A percentile compares a stretch with the other conserved stretches of the same genome.
These are phyloP conservation scores for Bacillus rossius DNA, from an alignment of 1,140 invertebrate species.

Conservation along the genomic window DNA sequence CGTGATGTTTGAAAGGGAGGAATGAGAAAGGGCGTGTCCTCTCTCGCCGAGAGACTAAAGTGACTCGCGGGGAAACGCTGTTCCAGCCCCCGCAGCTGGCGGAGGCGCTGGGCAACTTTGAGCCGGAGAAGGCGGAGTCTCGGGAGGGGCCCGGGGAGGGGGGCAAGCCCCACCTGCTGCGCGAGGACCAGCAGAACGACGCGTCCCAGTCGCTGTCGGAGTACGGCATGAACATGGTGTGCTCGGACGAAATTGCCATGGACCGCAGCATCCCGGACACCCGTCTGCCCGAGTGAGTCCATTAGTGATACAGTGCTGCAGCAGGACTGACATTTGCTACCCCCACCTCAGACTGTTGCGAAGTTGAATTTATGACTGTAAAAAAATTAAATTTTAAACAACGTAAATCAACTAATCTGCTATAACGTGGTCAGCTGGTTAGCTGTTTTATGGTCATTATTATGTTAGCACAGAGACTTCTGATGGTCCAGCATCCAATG, in stretches of 20 bases:
- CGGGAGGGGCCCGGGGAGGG: slow-evolving; percentile 76
- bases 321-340: no score
- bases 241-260: slow-evolving; percentile 89
- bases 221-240: slow-evolving; percentile 96
- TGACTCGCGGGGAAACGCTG: background rate
- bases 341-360: no score
- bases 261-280: slow-evolving; percentile 83
- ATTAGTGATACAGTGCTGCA: no score
- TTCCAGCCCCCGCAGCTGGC: slow-evolving; percentile 28
- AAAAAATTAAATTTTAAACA: no score
- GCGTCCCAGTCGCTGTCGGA: slow-evolving; percentile 70
- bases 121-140: slow-evolving; percentile 50
- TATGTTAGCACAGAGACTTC: no score
- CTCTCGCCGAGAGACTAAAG: background rate
- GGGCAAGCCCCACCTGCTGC: slow-evolving; percentile 68
- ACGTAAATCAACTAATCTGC: no score
- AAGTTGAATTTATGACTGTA: no score
- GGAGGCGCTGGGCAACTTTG: slow-evolving; percentile 56
- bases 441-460: no score
- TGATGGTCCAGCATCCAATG: no score
- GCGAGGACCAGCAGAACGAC: slow-evolving; percentile 69
- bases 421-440: no score
- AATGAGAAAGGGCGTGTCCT: background rate
- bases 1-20: background rate
- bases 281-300: slow-evolving; percentile 71